Evolutionary conservation across 2,888 invertebrate genomes (phyloP).

Genomic region (Amphimallon solstitiale): DNA sequence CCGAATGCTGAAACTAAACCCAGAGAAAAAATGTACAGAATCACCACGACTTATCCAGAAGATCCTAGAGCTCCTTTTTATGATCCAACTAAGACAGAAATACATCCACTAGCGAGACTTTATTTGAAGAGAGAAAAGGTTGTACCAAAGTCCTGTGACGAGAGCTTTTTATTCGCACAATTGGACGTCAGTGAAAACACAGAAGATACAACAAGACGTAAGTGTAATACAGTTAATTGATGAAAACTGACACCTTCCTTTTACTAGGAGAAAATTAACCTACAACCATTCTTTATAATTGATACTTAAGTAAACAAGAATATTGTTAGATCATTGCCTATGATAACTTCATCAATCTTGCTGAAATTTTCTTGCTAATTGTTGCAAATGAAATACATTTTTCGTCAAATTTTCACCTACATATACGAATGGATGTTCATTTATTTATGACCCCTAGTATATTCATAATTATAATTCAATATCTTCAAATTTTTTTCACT

Average conservation of each 20-base stretch:
- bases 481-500: neutral
- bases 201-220: conserved; percentile 75
- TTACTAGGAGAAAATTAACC: too few species aligned
- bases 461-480: neutral
- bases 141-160: conserved; percentile 79
- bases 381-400: too few species aligned
- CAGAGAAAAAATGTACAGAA: conserved; percentile 85
- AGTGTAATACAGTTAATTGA: too few species aligned
- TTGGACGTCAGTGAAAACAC: conserved; percentile 75
- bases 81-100: conserved; percentile 72
- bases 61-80: conserved; percentile 94
- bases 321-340: too few species aligned
- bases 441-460: neutral
- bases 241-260: too few species aligned
- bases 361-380: too few species aligned
- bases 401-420: too few species aligned
- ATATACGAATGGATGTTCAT: neutral
- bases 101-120: conserved; percentile 85
- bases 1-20: conserved; percentile 81
- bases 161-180: conserved; percentile 69
- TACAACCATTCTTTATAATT: too few species aligned
- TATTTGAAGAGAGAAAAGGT: conserved; percentile 80
- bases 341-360: too few species aligned
- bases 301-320: too few species aligned
- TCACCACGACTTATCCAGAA: conserved; percentile 91